Conservation (phyloP, 2,797 vertebrate species). For the Oceanodroma leucorhoa region DNA sequence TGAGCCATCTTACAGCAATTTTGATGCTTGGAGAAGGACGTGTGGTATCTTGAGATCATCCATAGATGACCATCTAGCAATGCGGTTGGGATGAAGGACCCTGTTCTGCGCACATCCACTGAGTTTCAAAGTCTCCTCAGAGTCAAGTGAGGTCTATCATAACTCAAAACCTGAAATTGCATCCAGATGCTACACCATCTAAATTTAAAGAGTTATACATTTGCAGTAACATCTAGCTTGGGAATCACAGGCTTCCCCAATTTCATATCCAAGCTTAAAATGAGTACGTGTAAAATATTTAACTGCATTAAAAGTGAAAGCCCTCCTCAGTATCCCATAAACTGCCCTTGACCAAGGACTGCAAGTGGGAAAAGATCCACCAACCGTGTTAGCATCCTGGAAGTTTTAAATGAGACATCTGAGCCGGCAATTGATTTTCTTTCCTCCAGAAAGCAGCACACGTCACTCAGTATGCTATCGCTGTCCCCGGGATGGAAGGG, state of each 20-base stretch:
- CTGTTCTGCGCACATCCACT: fast-evolving
- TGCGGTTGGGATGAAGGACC: background rate
- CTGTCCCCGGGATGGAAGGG: background rate
- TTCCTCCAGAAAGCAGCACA: background rate
- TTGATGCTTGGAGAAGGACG: background rate
- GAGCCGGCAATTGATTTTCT: background rate
- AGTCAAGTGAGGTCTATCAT: background rate
- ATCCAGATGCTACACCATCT: background rate
- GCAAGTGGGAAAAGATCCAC: background rate
- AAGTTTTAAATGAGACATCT: background rate
- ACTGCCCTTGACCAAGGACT: background rate
- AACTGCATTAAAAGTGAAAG: background rate
- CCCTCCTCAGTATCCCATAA: background rate
- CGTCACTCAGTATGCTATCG: background rate
- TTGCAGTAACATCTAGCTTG: background rate
- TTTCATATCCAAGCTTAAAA: background rate
- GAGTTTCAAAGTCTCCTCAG: background rate
- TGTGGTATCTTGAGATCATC: background rate
- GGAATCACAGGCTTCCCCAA: background rate
- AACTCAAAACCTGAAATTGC: background rate
- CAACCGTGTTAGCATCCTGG: background rate
- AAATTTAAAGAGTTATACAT: background rate
- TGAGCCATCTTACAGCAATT: background rate
- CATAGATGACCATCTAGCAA: background rate
- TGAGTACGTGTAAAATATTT: background rate